Conservation (phyloP, 2,797 vertebrate species). For the Silurus lanzhouensis region DNA sequence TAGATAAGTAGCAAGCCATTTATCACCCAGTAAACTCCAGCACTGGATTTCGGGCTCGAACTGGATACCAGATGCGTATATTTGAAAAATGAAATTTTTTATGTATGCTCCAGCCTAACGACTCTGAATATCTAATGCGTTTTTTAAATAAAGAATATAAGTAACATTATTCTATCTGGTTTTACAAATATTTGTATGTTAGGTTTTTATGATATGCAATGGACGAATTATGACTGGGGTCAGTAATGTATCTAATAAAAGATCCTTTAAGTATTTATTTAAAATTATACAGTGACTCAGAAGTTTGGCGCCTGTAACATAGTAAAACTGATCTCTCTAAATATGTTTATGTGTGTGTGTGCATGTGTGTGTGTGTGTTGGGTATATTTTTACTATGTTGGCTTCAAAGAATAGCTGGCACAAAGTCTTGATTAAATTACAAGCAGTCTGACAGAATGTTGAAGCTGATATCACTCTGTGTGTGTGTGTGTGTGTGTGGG, state of each 20-base stretch:
- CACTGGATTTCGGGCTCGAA: background rate
- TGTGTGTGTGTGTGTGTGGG: slow-evolving; percentile 27
- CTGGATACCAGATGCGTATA: background rate
- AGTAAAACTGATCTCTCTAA: slow-evolving; percentile 42
- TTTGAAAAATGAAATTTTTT: background rate
- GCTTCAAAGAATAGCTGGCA: slow-evolving; percentile 58
- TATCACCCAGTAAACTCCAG: background rate
- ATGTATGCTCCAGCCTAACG: background rate
- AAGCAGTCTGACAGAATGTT: slow-evolving; percentile 48
- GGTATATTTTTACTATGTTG: slow-evolving; percentile 51
- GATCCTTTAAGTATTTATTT: slow-evolving; percentile 52
- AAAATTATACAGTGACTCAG: slow-evolving; percentile 52
- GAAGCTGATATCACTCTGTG: slow-evolving; percentile 45
- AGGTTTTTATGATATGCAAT: background rate
- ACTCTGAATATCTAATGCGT: background rate
- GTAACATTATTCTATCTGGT: background rate
- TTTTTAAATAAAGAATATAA: background rate
- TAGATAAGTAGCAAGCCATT: background rate
- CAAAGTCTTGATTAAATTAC: slow-evolving; percentile 59
- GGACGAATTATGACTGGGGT: background rate
- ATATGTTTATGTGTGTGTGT: slow-evolving; percentile 32
- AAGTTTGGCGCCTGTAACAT: slow-evolving; percentile 46
- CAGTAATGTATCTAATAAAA: slow-evolving; percentile 44
- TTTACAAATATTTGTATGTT: background rate
- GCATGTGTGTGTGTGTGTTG: background rate